Evolutionary conservation across 1,140 invertebrate species (phyloP), one percentile per base, ranked within the genome.

Genomic region (Monochamus saltuarius): DNA sequence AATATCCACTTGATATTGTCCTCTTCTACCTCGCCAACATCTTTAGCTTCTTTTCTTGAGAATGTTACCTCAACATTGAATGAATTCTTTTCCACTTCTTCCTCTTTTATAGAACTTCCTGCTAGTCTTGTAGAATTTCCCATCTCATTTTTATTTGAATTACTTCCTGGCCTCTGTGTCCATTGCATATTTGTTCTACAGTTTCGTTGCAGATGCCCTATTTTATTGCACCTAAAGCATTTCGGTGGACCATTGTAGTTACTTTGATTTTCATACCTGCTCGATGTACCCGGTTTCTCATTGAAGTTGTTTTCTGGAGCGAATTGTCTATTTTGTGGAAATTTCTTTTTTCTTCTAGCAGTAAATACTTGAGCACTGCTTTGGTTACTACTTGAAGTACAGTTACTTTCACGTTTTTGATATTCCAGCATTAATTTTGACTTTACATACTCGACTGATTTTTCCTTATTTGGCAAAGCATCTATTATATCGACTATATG

Each of bases 1-100:
- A 75, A 62, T 10, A 77, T 29, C 73, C 70, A 75, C 42, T 17
- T 14, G 4, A 55, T 55, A 17, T 29, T 16, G 17, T 11, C 37
- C 11, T 36, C 22, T 11, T 51, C 11, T 2, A 11, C 10, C 11
- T 36, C 22, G 7, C 17, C n/a, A 56, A 43, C 34, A n/a, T 29
- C 16, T 10, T 40, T 34, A 38, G 34, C 11, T n/a, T 22, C 7
- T 47, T 16, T 7, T 7, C 8, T 38, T 39, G 13, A 34, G 45
- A 36, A 10, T 50, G 13, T 34, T 3, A 11, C 22, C 22, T 29
- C 22, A 3, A 29, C 22, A 3, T 29, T 2, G 6, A 29, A 29
- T 29, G 22, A 3, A 29, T 29, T 3, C 2, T 29, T 29, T 29
- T 29, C 22, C 6, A 3, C 42, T 16, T 10, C 35, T 13, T 17